Conservation (phyloP, 35 echinoderm and acorn worm species). For the Acanthaster planci region DNA sequence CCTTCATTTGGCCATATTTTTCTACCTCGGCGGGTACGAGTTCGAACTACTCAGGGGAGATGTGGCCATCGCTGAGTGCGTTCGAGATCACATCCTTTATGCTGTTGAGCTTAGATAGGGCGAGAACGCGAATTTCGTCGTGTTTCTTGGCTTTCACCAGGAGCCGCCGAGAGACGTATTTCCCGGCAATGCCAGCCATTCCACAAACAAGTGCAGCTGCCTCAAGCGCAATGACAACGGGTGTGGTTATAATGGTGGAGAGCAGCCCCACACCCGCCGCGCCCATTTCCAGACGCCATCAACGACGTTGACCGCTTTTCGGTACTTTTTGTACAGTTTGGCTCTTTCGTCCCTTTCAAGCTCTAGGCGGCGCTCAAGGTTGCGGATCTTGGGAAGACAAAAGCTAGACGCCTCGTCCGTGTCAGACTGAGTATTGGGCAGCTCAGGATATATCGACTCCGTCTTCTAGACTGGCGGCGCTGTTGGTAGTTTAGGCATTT, state of each 20-base stretch:
- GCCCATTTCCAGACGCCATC: background rate
- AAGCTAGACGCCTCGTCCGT: background rate
- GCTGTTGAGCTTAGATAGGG: constrained; percentile 2
- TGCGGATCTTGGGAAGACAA: background rate
- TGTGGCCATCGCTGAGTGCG: background rate
- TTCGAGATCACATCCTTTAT: background rate
- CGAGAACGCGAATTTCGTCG: background rate
- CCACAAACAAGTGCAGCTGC: background rate
- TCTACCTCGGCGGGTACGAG: background rate
- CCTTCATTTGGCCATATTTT: too few relatives aligned
- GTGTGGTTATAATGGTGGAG: background rate
- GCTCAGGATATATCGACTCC: too few relatives aligned
- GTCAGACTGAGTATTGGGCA: too few relatives aligned
- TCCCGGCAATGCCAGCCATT: background rate
- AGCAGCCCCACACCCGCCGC: background rate
- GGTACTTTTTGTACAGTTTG: background rate
- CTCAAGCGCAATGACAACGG: background rate
- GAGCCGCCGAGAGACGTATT: background rate
- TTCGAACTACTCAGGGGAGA: background rate
- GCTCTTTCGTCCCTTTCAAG: background rate
- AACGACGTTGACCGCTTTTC: background rate
- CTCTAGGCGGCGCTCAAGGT: background rate
- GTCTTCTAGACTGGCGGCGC: too few relatives aligned
- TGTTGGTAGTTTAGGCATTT: too few relatives aligned
- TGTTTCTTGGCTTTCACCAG: background rate